Evolutionary conservation across 1,140 invertebrate genomes (phyloP), one percentile per base, ranked within the genome.

Genomic region (Drosophila saltans): DNA sequence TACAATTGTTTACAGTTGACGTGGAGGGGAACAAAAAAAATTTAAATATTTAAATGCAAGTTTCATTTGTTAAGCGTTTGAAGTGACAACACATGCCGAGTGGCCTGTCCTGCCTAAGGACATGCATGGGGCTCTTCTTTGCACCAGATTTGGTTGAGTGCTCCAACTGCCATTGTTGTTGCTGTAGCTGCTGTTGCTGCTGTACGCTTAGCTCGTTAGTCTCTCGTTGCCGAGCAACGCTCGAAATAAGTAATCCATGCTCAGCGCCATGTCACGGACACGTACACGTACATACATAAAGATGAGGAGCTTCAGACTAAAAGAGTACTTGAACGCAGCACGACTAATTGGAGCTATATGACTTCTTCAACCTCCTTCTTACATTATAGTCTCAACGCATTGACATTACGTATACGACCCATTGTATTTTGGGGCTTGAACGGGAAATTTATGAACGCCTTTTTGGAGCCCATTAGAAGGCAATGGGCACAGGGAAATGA

Each of bases 401-500:
- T 66, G 69, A 71, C 75, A 84, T 81, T 86, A 75, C 70, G 78
- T 78, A 86, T 86, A 79, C 82, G 82, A 72, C 69, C 52, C 79
- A 71, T 86, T 62, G 71, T 36, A 7, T 36, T 36, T 36, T 75
- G 65, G 21, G 72, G 62, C 61, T 57, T 59, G 69, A 65, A 57
- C 58, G 16, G 28, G 66, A 72, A 81, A 86, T 85, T 85, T 81
- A 85, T 86, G 79, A 81, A 64, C 60, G 66, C 62, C 71, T 56
- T 78, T 76, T 71, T 64, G 9, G 39, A 5, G 45, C 56, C 73
- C 75, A 76, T 69, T 69, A 64, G 61, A 65, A 10, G 48, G 60
- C 65, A 40, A 28, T 43, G 56, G 40, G 52, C 48, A 33, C 56
- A n/a, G 9, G 21, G 5, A 30, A 26, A 5, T 30, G 39, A 66